Evolutionary conservation across 2,888 invertebrate species (phyloP), one percentile per base, ranked within the genome.

Genomic region (Sesia apiformis): DNA sequence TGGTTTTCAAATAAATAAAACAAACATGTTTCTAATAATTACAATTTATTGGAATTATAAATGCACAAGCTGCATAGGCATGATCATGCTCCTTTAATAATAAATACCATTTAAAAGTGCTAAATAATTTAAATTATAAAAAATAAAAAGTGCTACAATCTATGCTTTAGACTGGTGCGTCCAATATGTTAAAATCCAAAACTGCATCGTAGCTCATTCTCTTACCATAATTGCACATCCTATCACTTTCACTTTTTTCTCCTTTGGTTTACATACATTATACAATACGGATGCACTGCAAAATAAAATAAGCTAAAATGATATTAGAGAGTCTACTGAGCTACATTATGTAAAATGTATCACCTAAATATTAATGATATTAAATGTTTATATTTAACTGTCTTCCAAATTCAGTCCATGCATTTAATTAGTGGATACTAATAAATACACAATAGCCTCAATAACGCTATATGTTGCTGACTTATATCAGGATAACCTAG

Each of bases 41-140:
- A 87, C 79, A 84, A 75, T 89, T 87, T 88, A 87, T 72, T 88
- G 81, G 84, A 86, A 86, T 87, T 78, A 84, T 81, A 86, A 84
- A 87, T 79, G 84, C 85, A 81, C 69, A 86, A 86, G 85, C 86
- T 78, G 82, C 78, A 71, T 68, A 79, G 74, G 81, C 83, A 84
- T 81, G 73, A 78, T 81, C 78, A 80, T 78, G 79, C 67, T 74
- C 71, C 70, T 72, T 69, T 81, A 72, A 84, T 73, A 84, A 86
- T 86, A 84, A 84, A 84, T 84, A 84, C 49, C 65, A 54, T 71
- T 81, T 67, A 72, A 76, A 74, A 77, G 84, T 85, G 86, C 86
- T 81, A 79, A 81, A 78, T 81, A 78, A 83, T 75, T 79, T 78
- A 80, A 74, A 78, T 66, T 65, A 72, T 76, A 74, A 78, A 71